Base-by-base conservation (phyloP, 2,113 vertebrate genomes). In the Apodemus speciosus region DNA sequence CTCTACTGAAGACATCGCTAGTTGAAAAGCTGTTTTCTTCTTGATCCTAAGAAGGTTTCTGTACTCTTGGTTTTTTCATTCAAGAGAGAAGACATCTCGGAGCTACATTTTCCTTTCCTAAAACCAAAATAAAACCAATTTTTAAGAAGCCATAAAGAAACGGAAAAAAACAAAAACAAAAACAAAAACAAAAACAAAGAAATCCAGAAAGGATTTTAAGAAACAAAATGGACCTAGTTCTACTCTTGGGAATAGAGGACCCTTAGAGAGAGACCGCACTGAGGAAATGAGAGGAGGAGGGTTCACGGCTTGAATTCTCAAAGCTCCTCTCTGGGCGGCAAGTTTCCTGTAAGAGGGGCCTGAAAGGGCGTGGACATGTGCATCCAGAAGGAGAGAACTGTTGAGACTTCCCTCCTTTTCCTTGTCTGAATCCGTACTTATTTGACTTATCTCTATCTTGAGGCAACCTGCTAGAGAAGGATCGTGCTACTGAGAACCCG, bases 51-150 rank as follows among this genome's bases (percentile, higher is more conserved):
- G n/a, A 72, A 84, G 27, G 46, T 40, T 73, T 43, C n/a, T 68
- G 66, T 27, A 46, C 8, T 60, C 3, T 1, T 66, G 9, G 4
- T 66, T 46, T 32, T 27, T n/a, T 20, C 15, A 35, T 86, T 46
- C 20, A 77, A 25, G 49, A 88, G 62, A 2, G 32, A 88, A 13
- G 49, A 81, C 9, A 89, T 13, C 60, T n/a, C 4, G 62, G 32
- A 77, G 16, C 49, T 90, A 64, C 21, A n/a, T 83, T 81, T 83
- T 32, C 30, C 56, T 90, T 83, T 88, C 40, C 10, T 53, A 66
- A 95, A 73, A 88, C 71, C 3, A 81, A 91, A 94, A 91, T 56
- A 53, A 88, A 77, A 92, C 35, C 35, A 68, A 49, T 69, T 46
- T 84, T 84, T 83, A 58, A 58, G 21, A 62, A 84, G 11, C 38